Evolutionary conservation across 2,888 invertebrate species (phyloP).

Genomic region (Dolichomitus sp.): DNA sequence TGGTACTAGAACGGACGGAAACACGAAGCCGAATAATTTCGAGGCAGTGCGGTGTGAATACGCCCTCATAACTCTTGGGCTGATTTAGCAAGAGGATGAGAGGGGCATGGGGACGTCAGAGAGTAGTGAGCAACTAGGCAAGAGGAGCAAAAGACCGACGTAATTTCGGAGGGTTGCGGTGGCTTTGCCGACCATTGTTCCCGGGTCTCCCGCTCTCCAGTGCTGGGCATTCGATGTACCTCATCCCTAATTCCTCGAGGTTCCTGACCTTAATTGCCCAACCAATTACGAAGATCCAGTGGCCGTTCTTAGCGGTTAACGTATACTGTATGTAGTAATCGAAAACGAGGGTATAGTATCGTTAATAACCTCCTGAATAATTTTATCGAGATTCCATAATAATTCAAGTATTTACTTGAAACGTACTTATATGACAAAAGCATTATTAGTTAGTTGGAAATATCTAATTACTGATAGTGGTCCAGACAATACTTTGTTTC

Average conservation of each 20-base stretch:
- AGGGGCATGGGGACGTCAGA: slow-evolving; percentile 5
- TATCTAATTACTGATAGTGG: neutral
- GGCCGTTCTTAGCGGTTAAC: slow-evolving; percentile 61
- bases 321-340: slow-evolving; percentile 27
- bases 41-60: slow-evolving; percentile 3
- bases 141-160: slow-evolving; percentile 60
- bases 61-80: slow-evolving; percentile 27
- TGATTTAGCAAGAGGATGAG: slow-evolving; percentile 28
- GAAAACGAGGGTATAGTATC: slow-evolving; percentile 39
- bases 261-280: slow-evolving; percentile 67
- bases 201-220: slow-evolving; percentile 54
- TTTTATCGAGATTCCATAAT: slow-evolving; percentile 21
- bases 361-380: slow-evolving; percentile 29
- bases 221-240: slow-evolving; percentile 36
- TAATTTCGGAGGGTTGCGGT: slow-evolving; percentile 64
- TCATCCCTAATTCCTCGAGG: slow-evolving; percentile 57
- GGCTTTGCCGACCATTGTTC: slow-evolving; percentile 70
- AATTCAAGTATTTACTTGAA: neutral
- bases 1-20: neutral
- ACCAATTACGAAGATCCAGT: slow-evolving; percentile 66
- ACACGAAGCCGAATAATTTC: slow-evolving; percentile 3
- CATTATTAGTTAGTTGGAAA: neutral
- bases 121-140: slow-evolving; percentile 45
- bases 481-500: neutral
- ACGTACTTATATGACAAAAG: neutral